Conservation (phyloP, 2,113 vertebrate genomes). For the Rhinolophus ferrumequinum region DNA sequence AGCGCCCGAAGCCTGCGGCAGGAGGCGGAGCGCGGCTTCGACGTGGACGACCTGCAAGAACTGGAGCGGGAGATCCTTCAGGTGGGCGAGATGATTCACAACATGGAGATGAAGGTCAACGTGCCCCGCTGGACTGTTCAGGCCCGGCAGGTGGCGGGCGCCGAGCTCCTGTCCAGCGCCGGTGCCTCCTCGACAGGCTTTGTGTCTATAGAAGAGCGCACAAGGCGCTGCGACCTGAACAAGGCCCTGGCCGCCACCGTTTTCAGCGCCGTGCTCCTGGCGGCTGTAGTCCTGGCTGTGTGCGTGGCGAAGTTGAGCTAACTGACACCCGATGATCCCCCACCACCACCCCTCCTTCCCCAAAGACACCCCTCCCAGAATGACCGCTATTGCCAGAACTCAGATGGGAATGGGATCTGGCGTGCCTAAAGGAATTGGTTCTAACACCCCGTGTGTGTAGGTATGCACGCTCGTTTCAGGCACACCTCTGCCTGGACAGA, state of each 20-base stretch:
- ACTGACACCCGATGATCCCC: neutral
- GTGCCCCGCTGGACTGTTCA: constrained; percentile 99
- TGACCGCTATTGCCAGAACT: neutral
- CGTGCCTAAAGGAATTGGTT: neutral
- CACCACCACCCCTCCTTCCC: neutral
- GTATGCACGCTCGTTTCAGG: neutral
- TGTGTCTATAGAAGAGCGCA: constrained; percentile 89
- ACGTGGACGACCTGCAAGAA: constrained; percentile 92
- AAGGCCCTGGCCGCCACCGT: constrained; percentile 90
- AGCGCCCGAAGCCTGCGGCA: constrained; percentile 95
- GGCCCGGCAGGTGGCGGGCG: constrained; percentile 94
- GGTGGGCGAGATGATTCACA: constrained; percentile 95
- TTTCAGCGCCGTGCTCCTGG: constrained; percentile 92
- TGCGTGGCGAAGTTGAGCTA: constrained; percentile 93
- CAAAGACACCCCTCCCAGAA: neutral
- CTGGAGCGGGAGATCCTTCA: constrained; percentile 94
- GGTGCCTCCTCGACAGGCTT: constrained; percentile 92
- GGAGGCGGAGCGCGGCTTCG: constrained; percentile 91
- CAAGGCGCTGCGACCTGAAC: constrained; percentile 86
- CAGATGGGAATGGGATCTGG: neutral
- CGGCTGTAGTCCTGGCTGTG: constrained; percentile 92
- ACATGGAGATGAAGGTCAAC: constrained; percentile 99
- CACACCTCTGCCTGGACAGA: constrained; percentile 39
- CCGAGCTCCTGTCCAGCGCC: constrained; percentile 93
- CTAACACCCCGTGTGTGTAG: neutral